Evolutionary conservation across 1,140 invertebrate genomes (phyloP).

Genomic region (Papilio dardanus): DNA sequence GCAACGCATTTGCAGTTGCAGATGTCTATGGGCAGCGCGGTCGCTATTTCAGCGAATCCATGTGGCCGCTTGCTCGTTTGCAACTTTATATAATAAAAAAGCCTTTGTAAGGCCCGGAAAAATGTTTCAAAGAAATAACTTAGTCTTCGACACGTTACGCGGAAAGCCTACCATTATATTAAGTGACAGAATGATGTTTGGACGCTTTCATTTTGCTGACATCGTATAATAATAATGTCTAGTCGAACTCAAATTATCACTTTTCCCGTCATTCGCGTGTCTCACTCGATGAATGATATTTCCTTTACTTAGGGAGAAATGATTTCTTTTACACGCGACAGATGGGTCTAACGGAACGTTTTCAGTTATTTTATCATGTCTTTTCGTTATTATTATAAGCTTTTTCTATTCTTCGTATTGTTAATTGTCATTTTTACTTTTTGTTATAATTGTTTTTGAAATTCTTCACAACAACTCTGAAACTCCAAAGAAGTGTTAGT

Average conservation of each 20-base stretch:
- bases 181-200: slow-evolving; percentile 23
- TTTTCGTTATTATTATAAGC: not conserved
- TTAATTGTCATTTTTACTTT: no score
- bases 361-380: not conserved
- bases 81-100: no score
- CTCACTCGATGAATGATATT: slow-evolving; percentile 11
- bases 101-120: not conserved
- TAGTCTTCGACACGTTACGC: not conserved
- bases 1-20: no score
- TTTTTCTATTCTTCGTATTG: not conserved
- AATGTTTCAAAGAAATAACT: not conserved
- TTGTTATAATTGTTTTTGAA: no score
- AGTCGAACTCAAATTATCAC: slow-evolving; percentile 32
- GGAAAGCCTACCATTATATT: slow-evolving; percentile 9
- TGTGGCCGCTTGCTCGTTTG: no score
- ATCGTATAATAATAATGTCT: slow-evolving; percentile 24
- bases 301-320: slow-evolving; percentile 27
- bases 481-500: no score
- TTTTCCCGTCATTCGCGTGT: slow-evolving; percentile 25
- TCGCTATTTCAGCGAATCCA: no score
- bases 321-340: slow-evolving; percentile 17
- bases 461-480: no score
- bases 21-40: no score
- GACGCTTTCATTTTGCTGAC: not conserved
- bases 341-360: slow-evolving; percentile 1